Base-by-base conservation (phyloP, 2,888 invertebrate species). In the Chloroclysta siterata region DNA sequence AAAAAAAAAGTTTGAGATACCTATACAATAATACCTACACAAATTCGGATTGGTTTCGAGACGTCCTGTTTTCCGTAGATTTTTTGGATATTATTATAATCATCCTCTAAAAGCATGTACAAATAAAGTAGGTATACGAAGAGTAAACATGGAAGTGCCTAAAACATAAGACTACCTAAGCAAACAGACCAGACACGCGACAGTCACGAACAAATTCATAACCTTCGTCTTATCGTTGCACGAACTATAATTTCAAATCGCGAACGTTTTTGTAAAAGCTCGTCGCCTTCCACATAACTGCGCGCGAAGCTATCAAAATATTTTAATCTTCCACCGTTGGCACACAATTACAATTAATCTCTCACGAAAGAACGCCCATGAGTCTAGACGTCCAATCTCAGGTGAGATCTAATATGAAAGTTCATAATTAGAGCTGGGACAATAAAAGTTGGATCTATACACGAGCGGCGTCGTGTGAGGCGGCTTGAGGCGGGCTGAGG, bases 321-420 rank as follows among this genome's bases (percentile, higher is more conserved):
- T 80, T 81, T 79, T 85, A 89, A 87, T 86, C 83, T 83, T 85
- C 79, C 77, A 82, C 78, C 52, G 60, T 33, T 55, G 55, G 57
- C 79, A 83, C 79, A 85, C 85, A 85, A 89, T 87, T 82, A 88
- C 82, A 85, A 88, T 89, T 89, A 90, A 90, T 89, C 89, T 89
- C 83, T 81, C 87, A 88, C 87, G 88, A 89, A 89, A 80, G 77
- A 81, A 82, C 76, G 78, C 82, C 68, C 71, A 65, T 63, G 66
- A 83, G 88, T 88, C 88, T 89, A 87, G 88, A 88, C 87, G 74
- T 61, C 69, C 81, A 88, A 90, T 90, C 90, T 88, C 82, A 82
- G 84, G 82, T 83, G 75, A 87, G 84, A 90, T 90, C 89, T 89
- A 75, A 81, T 84, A 82, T 72, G 79, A 84, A 88, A 82, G 78